Evolutionary conservation across 92 coral and sea anemone genomes (phyloP).

Genomic region (Anthopleura xanthogrammica): DNA sequence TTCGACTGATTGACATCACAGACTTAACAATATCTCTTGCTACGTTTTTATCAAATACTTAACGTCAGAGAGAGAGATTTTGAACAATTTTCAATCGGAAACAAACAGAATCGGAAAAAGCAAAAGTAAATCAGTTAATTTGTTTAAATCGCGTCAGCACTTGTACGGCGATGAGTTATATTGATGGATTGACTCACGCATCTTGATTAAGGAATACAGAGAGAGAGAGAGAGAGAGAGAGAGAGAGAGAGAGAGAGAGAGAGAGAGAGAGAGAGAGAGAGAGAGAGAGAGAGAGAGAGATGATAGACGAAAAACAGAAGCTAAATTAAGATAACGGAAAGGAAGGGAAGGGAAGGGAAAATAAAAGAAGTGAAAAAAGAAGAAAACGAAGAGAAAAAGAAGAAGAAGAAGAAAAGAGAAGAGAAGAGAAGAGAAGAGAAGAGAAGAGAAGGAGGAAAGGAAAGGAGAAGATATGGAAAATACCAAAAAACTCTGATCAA

Average conservation of each 20-base stretch:
- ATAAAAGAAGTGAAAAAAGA: background rate
- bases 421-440: no score
- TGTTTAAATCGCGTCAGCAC: slow-evolving; percentile 7
- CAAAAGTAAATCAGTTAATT: slow-evolving; percentile 1
- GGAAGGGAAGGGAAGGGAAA: background rate
- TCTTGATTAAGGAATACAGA: no score
- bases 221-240: no score
- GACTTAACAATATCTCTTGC: background rate
- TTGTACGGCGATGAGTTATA: background rate
- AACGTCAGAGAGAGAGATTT: background rate
- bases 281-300: no score
- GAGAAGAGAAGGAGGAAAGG: background rate
- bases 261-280: no score
- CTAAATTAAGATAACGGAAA: background rate
- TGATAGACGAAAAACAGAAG: no score
- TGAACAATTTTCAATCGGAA: background rate
- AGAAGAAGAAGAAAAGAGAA: background rate
- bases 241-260: no score
- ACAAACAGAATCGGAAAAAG: background rate
- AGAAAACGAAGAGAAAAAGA: background rate
- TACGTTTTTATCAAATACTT: background rate
- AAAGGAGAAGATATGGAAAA: background rate
- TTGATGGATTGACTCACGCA: background rate
- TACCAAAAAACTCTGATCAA: background rate
- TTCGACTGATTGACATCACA: background rate